phyloP scores from a whole-genome alignment of 2,113 vertebrate genomes.

The Podarcis cretensis region DNA sequence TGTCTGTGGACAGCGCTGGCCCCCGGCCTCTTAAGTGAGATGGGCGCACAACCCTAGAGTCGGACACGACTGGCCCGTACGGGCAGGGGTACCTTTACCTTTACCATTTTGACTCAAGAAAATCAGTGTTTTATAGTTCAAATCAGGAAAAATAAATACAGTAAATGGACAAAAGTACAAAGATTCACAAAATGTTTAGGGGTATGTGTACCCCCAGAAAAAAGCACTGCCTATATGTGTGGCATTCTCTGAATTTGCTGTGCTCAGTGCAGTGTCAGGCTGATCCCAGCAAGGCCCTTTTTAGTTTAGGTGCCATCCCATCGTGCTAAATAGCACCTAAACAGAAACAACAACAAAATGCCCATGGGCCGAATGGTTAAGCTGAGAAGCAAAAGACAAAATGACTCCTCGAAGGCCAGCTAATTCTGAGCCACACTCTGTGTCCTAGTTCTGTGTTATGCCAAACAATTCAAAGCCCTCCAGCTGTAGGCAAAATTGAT shows the following conservation, averaged over 20 bases:
- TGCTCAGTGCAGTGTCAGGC: background rate
- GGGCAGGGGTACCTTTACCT: too few relatives aligned
- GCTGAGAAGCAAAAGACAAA: background rate
- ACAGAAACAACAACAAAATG: background rate
- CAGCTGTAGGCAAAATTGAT: background rate
- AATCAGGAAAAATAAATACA: too few relatives aligned
- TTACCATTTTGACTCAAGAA: too few relatives aligned
- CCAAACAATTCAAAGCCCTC: background rate
- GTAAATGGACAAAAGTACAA: too few relatives aligned
- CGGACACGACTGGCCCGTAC: too few relatives aligned
- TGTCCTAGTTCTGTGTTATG: background rate
- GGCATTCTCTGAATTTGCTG: fast-evolving
- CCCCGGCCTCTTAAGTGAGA: too few relatives aligned
- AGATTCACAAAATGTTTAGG: too few relatives aligned
- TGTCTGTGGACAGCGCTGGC: too few relatives aligned
- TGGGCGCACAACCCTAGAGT: too few relatives aligned
- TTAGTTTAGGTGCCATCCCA: background rate
- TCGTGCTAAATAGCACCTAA: background rate
- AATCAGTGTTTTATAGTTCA: too few relatives aligned
- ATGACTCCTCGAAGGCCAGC: background rate
- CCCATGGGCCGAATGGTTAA: background rate
- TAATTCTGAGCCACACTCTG: background rate
- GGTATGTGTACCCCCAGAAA: too few relatives aligned
- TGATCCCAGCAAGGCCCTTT: background rate
- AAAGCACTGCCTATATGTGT: background rate